Evolutionary conservation across 2,113 vertebrate species (phyloP).

Genomic region (Conger conger): DNA sequence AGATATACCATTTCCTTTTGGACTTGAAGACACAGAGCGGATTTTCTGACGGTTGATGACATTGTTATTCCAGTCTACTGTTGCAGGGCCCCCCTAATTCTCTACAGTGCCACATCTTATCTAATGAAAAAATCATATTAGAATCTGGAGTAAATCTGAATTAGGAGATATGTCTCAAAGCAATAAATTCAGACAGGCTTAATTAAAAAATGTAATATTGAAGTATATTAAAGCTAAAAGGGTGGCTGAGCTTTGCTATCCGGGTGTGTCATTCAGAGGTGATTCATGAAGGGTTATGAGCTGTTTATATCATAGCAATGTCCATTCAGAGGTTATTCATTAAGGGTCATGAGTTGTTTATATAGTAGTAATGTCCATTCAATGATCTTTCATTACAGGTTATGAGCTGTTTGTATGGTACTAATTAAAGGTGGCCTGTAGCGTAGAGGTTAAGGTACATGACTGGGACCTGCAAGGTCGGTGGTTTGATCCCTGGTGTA

Average conservation of each 20-base stretch:
- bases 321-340: conserved; percentile 8
- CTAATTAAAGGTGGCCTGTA: no score
- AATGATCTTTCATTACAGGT: conserved; percentile 16
- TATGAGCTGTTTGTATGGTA: background rate
- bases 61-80: conserved; percentile 7
- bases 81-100: conserved; percentile 16
- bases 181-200: conserved; percentile 42
- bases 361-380: background rate
- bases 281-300: conserved; percentile 19
- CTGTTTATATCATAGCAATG: background rate
- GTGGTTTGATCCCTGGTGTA: no score
- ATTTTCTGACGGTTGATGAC: conserved; percentile 14
- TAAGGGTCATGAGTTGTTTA: conserved; percentile 1
- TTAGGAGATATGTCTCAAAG: conserved; percentile 24
- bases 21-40: no score
- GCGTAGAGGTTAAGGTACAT: no score
- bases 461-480: no score
- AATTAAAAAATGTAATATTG: conserved; percentile 47
- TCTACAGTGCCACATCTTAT: conserved; percentile 7
- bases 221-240: conserved; percentile 45
- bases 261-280: conserved; percentile 39
- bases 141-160: conserved; percentile 31
- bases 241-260: conserved; percentile 17
- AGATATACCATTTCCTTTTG: no score
- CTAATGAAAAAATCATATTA: conserved; percentile 34